A percentile compares a stretch with the other conserved stretches of the same genome.
Conservation (phyloP, 2,797 vertebrate genomes). For the Lagorchestes hirsutus region DNA sequence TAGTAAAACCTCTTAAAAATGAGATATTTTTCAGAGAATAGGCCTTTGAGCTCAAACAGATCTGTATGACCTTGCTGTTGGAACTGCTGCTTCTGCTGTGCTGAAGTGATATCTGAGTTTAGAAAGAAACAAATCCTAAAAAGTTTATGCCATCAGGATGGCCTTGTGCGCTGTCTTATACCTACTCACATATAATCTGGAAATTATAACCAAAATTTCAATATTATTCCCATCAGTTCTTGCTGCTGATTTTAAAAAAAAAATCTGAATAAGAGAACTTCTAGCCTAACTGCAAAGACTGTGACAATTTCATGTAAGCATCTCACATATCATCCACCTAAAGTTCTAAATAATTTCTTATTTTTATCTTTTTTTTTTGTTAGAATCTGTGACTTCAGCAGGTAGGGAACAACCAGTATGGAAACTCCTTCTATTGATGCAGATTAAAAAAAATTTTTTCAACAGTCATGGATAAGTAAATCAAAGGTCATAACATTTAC, state of each 20-base stretch:
- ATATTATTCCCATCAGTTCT: not conserved
- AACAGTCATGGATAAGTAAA: constrained; percentile 50
- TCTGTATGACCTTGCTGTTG: not conserved
- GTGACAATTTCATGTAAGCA: constrained; percentile 12
- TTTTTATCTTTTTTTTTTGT: constrained; percentile 31
- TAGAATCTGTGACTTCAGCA: too few relatives aligned
- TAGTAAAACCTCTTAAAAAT: not conserved
- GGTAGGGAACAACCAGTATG: not conserved
- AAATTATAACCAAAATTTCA: constrained; percentile 4
- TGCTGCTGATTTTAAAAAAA: not conserved
- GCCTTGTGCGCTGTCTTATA: constrained; percentile 1
- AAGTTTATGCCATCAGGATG: constrained; percentile 15
- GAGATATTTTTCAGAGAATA: not conserved
- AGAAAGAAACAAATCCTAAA: constrained; percentile 34
- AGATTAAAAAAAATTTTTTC: not conserved
- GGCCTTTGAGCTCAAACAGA: constrained; percentile 22
- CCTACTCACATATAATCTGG: not conserved
- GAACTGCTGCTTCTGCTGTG: not conserved
- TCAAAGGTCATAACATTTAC: constrained; percentile 42
- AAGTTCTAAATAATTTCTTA: constrained; percentile 32
- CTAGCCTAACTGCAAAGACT: constrained; percentile 3
- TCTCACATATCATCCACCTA: not conserved
- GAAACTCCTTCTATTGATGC: not conserved
- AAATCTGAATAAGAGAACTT: constrained; percentile 5
- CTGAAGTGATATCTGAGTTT: constrained; percentile 51